Evolutionary conservation across 2,797 vertebrate species (phyloP).

Genomic region (Acomys russatus): DNA sequence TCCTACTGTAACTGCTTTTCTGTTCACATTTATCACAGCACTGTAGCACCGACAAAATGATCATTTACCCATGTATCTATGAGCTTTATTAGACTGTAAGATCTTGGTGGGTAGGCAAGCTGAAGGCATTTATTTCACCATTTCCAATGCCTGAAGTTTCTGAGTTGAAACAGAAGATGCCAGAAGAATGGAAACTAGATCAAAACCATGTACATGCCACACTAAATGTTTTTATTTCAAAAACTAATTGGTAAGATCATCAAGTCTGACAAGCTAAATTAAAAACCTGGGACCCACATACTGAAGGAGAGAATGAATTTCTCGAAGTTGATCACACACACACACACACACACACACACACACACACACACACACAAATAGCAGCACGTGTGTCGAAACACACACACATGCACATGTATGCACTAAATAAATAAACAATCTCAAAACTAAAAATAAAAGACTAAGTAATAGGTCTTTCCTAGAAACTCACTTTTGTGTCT

Average conservation of each 20-base stretch:
- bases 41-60: not conserved
- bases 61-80: not conserved
- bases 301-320: not conserved
- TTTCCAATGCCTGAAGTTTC: constrained; percentile 29
- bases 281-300: not conserved
- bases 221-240: constrained; percentile 48
- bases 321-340: not conserved
- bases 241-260: constrained; percentile 19
- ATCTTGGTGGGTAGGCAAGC: not conserved
- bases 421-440: not conserved
- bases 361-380: not conserved
- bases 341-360: not conserved
- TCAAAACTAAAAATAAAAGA: not conserved
- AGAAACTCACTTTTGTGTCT: constrained; percentile 59
- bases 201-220: not conserved
- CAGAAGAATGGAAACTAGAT: constrained; percentile 51
- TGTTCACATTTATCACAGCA: constrained; percentile 34
- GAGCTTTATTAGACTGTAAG: constrained; percentile 47
- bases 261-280: not conserved
- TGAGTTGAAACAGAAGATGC: not conserved
- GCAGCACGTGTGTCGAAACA: not conserved
- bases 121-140: constrained; percentile 37
- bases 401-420: not conserved
- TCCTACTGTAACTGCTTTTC: not conserved
- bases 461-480: not conserved